A percentile compares a stretch with the other conserved stretches of the same genome.
These are phyloP conservation scores for Agrotis puta DNA, from an alignment of 2,888 invertebrate species.

Conservation along the genomic window DNA sequence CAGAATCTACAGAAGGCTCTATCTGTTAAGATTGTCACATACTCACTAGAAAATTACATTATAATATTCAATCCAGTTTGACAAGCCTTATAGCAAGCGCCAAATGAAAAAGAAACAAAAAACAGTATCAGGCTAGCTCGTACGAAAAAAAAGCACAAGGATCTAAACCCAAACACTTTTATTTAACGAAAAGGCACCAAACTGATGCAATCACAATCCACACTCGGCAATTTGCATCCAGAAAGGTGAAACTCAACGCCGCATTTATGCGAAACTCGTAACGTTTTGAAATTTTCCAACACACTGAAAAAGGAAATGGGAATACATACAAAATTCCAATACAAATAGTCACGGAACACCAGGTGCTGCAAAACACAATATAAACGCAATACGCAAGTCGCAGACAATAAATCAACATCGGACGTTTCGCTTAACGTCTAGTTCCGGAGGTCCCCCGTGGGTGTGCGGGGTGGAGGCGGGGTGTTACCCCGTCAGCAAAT, in stretches of 20 bases:
- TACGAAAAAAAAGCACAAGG: neutral
- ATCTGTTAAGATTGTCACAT: neutral
- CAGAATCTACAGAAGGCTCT: neutral
- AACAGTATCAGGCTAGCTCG: neutral
- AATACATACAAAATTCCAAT: conserved; percentile 44
- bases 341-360: conserved; percentile 38
- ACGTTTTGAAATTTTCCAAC: conserved; percentile 36
- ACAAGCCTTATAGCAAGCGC: neutral
- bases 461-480: conserved; percentile 31
- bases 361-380: conserved; percentile 46
- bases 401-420: conserved; percentile 72
- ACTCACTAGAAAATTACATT: conserved; percentile 4
- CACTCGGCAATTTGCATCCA: conserved; percentile 25
- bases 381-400: conserved; percentile 55
- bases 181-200: conserved; percentile 12
- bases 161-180: conserved; percentile 6
- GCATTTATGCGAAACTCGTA: conserved; percentile 16
- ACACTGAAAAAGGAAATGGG: conserved; percentile 42
- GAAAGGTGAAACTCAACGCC: conserved; percentile 14
- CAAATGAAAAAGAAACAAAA: neutral
- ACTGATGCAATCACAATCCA: conserved; percentile 45
- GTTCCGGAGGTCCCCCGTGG: conserved; percentile 57
- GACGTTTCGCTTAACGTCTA: conserved; percentile 73
- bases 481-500: conserved; percentile 47
- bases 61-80: conserved; percentile 8